Evolutionary conservation across 2,797 vertebrate genomes (phyloP).

Genomic region (Pteronotus mesoamericanus): DNA sequence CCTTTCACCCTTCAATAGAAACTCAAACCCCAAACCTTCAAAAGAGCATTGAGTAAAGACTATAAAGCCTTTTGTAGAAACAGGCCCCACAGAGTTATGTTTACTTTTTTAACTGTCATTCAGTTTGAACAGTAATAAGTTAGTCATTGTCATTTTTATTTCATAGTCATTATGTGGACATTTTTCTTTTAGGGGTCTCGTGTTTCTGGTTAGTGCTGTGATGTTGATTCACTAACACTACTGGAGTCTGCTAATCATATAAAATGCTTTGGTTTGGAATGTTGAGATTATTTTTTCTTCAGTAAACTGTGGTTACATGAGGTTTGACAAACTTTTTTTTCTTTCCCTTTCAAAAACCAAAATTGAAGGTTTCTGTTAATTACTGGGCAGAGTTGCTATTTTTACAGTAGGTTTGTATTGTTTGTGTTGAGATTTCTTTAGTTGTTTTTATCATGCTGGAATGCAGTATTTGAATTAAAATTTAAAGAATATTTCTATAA

Average conservation of each 20-base stretch:
- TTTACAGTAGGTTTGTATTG: slow-evolving; percentile 55
- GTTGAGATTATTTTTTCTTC: background rate
- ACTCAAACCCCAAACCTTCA: background rate
- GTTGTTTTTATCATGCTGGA: slow-evolving; percentile 26
- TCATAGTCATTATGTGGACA: background rate
- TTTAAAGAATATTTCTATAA: slow-evolving; percentile 22
- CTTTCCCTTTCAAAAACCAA: slow-evolving; percentile 52
- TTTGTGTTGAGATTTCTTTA: slow-evolving; percentile 58
- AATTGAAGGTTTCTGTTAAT: slow-evolving; percentile 70
- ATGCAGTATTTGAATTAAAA: slow-evolving; percentile 44
- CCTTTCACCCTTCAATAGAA: background rate
- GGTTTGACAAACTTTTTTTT: slow-evolving; percentile 23
- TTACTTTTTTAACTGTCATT: background rate
- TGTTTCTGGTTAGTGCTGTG: background rate
- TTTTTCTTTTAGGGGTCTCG: slow-evolving; percentile 7
- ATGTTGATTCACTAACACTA: background rate
- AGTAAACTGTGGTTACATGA: slow-evolving; percentile 56
- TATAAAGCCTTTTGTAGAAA: background rate
- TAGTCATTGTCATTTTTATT: slow-evolving; percentile 7
- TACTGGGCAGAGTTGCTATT: slow-evolving; percentile 66
- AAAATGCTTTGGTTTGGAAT: slow-evolving; percentile 44
- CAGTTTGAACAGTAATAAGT: background rate
- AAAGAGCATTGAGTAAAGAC: background rate
- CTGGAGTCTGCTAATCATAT: background rate
- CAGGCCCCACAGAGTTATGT: background rate